phyloP scores from a whole-genome alignment of 2,888 invertebrate species.

The Mimachlamys varia region DNA sequence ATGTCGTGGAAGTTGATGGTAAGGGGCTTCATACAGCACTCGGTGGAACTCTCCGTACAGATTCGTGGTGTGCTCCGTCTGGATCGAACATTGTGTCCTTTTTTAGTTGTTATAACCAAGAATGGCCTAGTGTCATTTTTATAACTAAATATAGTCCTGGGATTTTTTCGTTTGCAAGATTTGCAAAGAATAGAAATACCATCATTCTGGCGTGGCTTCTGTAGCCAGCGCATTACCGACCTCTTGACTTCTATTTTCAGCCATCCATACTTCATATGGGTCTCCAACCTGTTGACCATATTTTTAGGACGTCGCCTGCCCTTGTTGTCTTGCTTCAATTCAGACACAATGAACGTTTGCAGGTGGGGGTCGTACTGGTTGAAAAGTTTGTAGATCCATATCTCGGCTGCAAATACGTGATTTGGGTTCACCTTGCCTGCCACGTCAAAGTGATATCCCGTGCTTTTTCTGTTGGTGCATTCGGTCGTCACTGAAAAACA shows the following conservation, averaged over 20 bases:
- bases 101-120: slow-evolving; percentile 60
- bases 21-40: slow-evolving; percentile 64
- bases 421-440: slow-evolving; percentile 60
- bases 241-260: slow-evolving; percentile 68
- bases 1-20: slow-evolving; percentile 65
- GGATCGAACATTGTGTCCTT: slow-evolving; percentile 41
- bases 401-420: slow-evolving; percentile 62
- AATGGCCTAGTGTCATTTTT: slow-evolving; percentile 64
- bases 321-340: slow-evolving; percentile 57
- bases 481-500: slow-evolving; percentile 61
- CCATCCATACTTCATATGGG: slow-evolving; percentile 69
- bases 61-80: slow-evolving; percentile 50
- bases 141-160: slow-evolving; percentile 65
- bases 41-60: slow-evolving; percentile 58
- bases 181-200: slow-evolving; percentile 69
- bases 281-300: slow-evolving; percentile 65
- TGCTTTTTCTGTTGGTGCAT: slow-evolving; percentile 58
- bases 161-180: slow-evolving; percentile 64
- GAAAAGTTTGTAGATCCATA: slow-evolving; percentile 73
- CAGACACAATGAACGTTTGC: slow-evolving; percentile 66
- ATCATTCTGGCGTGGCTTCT: slow-evolving; percentile 63
- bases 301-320: slow-evolving; percentile 57
- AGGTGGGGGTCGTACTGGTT: slow-evolving; percentile 67
- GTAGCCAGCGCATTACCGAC: slow-evolving; percentile 66
- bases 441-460: slow-evolving; percentile 69